Evolutionary conservation across 1,140 invertebrate genomes (phyloP).

Genomic region (Hylyphantes graminicola): DNA sequence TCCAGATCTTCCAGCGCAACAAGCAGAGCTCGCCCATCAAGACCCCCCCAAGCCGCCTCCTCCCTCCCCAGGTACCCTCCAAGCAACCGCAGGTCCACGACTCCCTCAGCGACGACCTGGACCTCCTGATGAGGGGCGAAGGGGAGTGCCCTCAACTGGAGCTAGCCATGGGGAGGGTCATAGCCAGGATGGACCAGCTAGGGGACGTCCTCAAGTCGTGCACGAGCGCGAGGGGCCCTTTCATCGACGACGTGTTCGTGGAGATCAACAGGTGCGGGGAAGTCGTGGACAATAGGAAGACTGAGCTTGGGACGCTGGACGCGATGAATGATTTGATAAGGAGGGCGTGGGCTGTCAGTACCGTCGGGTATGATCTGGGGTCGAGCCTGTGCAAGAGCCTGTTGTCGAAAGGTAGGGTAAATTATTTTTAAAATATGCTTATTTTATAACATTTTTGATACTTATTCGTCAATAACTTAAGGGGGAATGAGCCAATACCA

Average conservation of each 20-base stretch:
- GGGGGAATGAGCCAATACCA: too few species aligned
- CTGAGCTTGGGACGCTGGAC: conserved; percentile 62
- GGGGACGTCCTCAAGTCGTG: conserved; percentile 47
- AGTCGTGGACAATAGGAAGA: neutral
- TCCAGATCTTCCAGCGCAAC: conserved; percentile 21
- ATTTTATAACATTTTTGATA: too few species aligned
- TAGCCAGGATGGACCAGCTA: conserved; percentile 45
- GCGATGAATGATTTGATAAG: conserved; percentile 69
- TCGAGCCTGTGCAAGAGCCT: conserved; percentile 77
- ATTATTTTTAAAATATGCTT: neutral
- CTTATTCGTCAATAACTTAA: too few species aligned
- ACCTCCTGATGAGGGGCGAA: neutral
- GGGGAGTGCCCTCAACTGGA: conserved; percentile 40
- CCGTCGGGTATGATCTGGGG: conserved; percentile 81
- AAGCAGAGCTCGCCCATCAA: conserved; percentile 5
- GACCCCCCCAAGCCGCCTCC: conserved; percentile 29
- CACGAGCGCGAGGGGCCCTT: conserved; percentile 33
- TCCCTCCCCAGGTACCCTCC: conserved; percentile 31
- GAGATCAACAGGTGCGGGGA: neutral
- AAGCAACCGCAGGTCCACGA: conserved; percentile 2
- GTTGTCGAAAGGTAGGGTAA: conserved; percentile 54
- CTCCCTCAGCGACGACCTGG: conserved; percentile 27
- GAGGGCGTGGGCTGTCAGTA: conserved; percentile 91
- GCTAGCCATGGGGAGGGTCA: conserved; percentile 42
- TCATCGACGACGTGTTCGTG: neutral